Percentiles rank a stretch among this genome's conserved stretches.
These are phyloP conservation scores for Caenorhabditis becei DNA, from an alignment of 2,888 invertebrate genomes.

Conservation along the genomic window DNA sequence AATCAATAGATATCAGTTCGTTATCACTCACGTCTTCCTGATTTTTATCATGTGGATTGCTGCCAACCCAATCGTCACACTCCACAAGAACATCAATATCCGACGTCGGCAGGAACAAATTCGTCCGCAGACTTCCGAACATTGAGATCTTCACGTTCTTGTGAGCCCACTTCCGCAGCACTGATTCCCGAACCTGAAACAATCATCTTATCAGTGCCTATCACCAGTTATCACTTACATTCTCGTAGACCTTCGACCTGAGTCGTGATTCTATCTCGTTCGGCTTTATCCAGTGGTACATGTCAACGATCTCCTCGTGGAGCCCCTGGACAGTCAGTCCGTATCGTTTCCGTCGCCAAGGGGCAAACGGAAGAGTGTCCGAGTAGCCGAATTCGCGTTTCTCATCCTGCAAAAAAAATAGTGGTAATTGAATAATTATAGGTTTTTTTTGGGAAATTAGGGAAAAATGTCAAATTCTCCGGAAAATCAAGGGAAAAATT, in stretches of 20 bases:
- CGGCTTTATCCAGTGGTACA: conserved; percentile 95
- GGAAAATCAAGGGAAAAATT: too few species aligned
- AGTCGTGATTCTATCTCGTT: conserved; percentile 93
- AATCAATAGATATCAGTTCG: too few species aligned
- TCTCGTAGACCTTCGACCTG: conserved; percentile 91
- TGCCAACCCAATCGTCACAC: conserved; percentile 58
- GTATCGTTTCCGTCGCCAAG: conserved; percentile 72
- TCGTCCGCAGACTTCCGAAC: conserved; percentile 97
- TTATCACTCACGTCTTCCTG: conserved; percentile 19
- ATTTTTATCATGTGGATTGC: not conserved
- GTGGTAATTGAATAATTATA: too few species aligned
- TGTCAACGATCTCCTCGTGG: conserved; percentile 97
- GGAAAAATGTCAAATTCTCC: too few species aligned
- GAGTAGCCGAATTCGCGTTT: conserved; percentile 61
- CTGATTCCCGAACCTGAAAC: conserved; percentile 60
- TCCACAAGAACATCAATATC: conserved; percentile 88
- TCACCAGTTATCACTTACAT: conserved; percentile 85
- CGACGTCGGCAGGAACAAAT: conserved; percentile 95
- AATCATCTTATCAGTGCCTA: not conserved
- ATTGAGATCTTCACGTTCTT: conserved; percentile 87
- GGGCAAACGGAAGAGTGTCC: conserved; percentile 56
- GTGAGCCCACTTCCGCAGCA: conserved; percentile 57
- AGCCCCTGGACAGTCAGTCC: conserved; percentile 83
- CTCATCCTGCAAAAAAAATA: conserved; percentile 39
- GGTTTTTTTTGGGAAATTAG: too few species aligned